A percentile compares a stretch with the other conserved stretches of the same genome.
Conservation (phyloP, 2,888 invertebrate genomes). For the Dryocosmus kuriphilus region DNA sequence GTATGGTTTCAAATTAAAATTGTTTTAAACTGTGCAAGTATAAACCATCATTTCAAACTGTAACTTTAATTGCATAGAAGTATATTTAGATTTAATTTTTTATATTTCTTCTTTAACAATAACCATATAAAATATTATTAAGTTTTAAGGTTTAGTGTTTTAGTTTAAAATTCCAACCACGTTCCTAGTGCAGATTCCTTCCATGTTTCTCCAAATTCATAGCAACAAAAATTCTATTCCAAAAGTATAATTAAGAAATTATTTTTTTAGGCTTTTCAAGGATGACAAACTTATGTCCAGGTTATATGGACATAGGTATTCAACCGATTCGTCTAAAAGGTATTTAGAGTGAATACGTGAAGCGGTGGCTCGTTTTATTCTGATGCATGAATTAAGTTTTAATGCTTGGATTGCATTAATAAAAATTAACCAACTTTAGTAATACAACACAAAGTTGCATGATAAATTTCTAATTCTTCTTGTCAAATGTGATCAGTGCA, state of each 20-base stretch:
- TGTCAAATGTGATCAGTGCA: background rate
- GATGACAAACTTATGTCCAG: conserved; percentile 68
- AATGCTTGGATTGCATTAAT: conserved; percentile 3
- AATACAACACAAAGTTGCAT: conserved; percentile 10
- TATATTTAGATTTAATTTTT: too few species aligned
- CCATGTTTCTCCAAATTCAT: background rate
- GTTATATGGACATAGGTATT: conserved; percentile 69
- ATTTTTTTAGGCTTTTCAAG: conserved; percentile 66
- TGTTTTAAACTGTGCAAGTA: too few species aligned
- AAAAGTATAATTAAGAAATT: conserved; percentile 26
- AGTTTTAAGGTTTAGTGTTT: background rate
- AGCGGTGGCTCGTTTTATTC: conserved; percentile 20
- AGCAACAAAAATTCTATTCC: background rate
- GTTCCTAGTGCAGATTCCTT: background rate
- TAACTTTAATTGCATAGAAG: too few species aligned
- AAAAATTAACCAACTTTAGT: background rate
- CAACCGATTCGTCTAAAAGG: conserved; percentile 69
- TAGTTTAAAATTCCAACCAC: background rate
- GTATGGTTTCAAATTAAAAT: too few species aligned
- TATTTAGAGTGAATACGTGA: conserved; percentile 54
- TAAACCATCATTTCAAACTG: too few species aligned
- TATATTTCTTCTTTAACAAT: too few species aligned
- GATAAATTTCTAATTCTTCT: background rate
- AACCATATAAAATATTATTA: too few species aligned
- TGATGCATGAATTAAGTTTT: conserved; percentile 21